Evolutionary conservation across 2,888 invertebrate genomes (phyloP), one percentile per base, ranked within the genome.

Genomic region (Eremobia ochroleuca): DNA sequence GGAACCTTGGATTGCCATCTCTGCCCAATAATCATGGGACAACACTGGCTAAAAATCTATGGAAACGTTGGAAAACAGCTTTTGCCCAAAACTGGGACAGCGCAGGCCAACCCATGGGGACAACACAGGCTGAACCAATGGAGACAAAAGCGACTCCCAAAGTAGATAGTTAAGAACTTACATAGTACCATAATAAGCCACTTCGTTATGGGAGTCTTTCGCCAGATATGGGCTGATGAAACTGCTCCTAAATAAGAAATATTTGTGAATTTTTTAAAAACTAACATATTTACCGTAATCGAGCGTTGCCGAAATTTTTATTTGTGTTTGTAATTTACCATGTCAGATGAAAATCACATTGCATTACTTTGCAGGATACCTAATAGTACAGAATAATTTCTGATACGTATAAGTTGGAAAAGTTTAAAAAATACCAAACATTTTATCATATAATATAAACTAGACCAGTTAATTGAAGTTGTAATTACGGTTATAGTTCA

Each of bases 221-320:
- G 75, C 74, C 70, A 86, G 74, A 73, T 52, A 61, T 31, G 73
- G 76, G 52, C 75, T 82, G 67, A 77, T 82, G 61, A 89, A 79
- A 55, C 91, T 84, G 86, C 91, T 89, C 91, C 91, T 92, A 86
- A 76, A 62, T 81, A 69, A 84, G 65, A 83, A 83, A 83, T 59
- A 72, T n/a, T 52, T 13, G 9, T 25, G 11, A 59, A 55, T 13
- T 43, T 43, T 43, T 43, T 43, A 43, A 43, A 43, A 43, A 43
- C 40, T n/a, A n/a, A n/a, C 40, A 43, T 43, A 43, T 43, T 43
- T 43, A 43, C 3, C 13, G 13, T 43, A 3, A 13, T 43, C 40
- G 13, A 43, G 40, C 40, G 2, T 43, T 43, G 13, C 40, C 40
- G 40, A 43, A 43, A 43, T 43, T 43, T 43, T 43, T 43, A 13